A percentile compares a stretch with the other conserved stretches of the same genome.
phyloP scores from a whole-genome alignment of 2,113 vertebrate genomes.

The Artemisiospiza belli region DNA sequence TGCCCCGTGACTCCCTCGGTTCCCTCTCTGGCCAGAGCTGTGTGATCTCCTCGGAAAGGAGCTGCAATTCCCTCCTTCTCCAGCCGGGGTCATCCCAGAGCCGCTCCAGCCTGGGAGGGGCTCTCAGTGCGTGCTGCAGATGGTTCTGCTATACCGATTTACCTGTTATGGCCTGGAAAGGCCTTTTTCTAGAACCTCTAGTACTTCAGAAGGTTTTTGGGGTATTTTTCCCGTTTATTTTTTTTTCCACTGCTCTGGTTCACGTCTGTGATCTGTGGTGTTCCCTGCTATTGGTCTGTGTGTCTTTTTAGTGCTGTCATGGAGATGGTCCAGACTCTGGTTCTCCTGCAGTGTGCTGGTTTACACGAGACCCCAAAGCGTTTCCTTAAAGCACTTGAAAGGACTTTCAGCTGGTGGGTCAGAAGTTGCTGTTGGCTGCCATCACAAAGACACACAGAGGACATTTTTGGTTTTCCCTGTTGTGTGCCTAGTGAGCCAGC shows the following conservation, averaged over 20 bases:
- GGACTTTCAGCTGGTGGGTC: not conserved
- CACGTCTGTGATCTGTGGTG: accelerated
- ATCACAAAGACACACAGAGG: not conserved
- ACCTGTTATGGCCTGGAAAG: not conserved
- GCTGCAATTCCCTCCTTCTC: not conserved
- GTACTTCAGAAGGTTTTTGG: accelerated
- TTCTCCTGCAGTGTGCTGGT: not conserved
- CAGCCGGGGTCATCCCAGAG: not conserved
- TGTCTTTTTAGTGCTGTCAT: not conserved
- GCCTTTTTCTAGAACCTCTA: not conserved
- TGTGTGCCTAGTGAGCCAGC: not conserved
- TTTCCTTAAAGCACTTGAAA: not conserved
- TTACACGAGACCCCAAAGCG: not conserved
- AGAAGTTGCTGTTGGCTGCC: not conserved
- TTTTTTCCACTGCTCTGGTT: not conserved
- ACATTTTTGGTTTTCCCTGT: accelerated
- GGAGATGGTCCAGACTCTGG: not conserved
- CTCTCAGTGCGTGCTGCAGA: accelerated
- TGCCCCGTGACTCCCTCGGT: not conserved
- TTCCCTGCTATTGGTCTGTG: not conserved
- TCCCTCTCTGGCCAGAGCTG: not conserved
- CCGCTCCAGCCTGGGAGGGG: accelerated
- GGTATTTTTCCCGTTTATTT: not conserved
- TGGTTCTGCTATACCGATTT: accelerated
- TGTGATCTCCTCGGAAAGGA: not conserved